phyloP scores from a whole-genome alignment of 2,113 vertebrate species.

The Bagarius yarrelli region DNA sequence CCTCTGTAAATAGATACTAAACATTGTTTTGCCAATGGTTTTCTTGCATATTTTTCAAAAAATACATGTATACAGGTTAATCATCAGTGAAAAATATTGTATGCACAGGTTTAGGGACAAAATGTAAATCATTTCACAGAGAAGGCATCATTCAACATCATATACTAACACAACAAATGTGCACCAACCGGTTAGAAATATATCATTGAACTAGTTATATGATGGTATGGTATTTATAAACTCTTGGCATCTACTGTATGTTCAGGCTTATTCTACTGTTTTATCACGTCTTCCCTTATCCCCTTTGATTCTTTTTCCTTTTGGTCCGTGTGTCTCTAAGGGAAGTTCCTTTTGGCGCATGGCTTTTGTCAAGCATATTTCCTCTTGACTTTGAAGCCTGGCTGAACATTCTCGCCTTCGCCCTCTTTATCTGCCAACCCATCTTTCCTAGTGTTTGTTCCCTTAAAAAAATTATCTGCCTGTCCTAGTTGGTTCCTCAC shows the following conservation, averaged over 20 bases:
- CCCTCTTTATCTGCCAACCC: slow-evolving; percentile 14
- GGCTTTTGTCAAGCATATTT: slow-evolving; percentile 47
- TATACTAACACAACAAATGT: not conserved
- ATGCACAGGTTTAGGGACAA: not conserved
- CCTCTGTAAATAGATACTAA: slow-evolving; percentile 1
- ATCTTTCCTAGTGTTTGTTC: slow-evolving; percentile 46
- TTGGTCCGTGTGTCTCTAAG: slow-evolving; percentile 45
- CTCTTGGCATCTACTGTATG: not conserved
- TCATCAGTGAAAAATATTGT: slow-evolving; percentile 31
- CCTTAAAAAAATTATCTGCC: slow-evolving; percentile 42
- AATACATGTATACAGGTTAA: not conserved
- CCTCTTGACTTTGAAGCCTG: slow-evolving; percentile 51
- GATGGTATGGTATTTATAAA: not conserved
- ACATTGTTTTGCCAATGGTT: slow-evolving; percentile 10
- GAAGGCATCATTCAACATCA: slow-evolving; percentile 10
- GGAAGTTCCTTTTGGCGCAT: slow-evolving; percentile 47
- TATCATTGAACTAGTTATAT: not conserved
- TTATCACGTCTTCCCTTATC: slow-evolving; percentile 35
- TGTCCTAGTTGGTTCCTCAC: slow-evolving; percentile 56
- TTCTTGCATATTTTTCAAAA: not conserved
- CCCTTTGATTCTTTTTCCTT: slow-evolving; percentile 49
- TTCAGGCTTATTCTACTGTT: slow-evolving; percentile 14
- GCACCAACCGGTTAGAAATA: not conserved
- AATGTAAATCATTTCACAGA: slow-evolving; percentile 1
- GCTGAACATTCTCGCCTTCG: slow-evolving; percentile 34